These are phyloP conservation scores for Tanytarsus gracilentus DNA, from an alignment of 2,888 invertebrate genomes.

Conservation along the genomic window DNA sequence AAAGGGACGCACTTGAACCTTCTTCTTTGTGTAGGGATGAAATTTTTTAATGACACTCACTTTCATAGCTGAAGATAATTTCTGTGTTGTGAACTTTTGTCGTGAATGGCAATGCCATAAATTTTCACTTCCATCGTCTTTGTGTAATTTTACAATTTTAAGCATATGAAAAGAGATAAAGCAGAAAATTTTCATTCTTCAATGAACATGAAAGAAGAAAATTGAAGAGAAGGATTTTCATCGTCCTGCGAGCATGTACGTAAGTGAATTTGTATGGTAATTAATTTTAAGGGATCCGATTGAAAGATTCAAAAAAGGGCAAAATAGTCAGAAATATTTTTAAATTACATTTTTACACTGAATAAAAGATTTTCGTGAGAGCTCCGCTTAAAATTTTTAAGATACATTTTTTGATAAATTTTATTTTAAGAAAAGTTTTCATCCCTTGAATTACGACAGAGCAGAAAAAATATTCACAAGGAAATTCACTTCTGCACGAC, in stretches of 20 bases:
- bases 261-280: not conserved
- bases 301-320: not conserved
- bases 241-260: no score
- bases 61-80: no score
- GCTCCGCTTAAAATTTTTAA: no score
- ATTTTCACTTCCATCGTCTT: slow-evolving; percentile 6
- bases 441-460: not conserved
- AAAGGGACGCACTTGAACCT: not conserved
- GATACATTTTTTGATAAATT: no score
- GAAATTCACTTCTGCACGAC: slow-evolving; percentile 21
- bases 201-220: slow-evolving; percentile 4
- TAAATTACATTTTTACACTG: slow-evolving; percentile 24
- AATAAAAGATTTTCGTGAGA: not conserved
- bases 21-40: not conserved
- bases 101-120: slow-evolving; percentile 9
- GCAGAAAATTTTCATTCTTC: not conserved
- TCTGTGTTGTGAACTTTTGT: not conserved
- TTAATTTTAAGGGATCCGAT: not conserved
- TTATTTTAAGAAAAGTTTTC: no score
- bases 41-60: not conserved
- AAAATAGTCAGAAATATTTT: slow-evolving; percentile 20
- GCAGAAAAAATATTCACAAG: slow-evolving; percentile 17
- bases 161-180: not conserved
- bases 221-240: not conserved
- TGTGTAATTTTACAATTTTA: not conserved